These are phyloP conservation scores for Microctenopoma lineatum DNA, from an alignment of 2,797 vertebrate species.

Conservation along the genomic window DNA sequence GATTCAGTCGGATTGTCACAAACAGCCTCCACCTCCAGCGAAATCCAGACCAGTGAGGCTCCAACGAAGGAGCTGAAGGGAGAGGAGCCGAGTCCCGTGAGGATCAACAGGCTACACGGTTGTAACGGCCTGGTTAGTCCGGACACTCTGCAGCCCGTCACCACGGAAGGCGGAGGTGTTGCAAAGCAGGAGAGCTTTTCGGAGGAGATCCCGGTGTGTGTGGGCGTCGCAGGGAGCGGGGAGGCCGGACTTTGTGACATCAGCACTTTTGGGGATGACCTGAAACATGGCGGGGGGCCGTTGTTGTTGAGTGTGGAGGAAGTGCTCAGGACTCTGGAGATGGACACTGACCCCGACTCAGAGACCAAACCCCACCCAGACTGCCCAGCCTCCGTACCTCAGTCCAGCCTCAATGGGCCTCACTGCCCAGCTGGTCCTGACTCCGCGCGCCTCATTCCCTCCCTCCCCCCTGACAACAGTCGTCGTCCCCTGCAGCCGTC, in stretches of 20 bases:
- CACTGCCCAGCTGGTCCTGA: conserved; percentile 79
- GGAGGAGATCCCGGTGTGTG: conserved; percentile 88
- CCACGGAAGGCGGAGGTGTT: conserved; percentile 76
- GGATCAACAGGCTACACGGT: conserved; percentile 90
- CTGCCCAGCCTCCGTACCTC: conserved; percentile 74
- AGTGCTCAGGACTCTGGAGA: conserved; percentile 95
- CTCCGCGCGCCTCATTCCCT: conserved; percentile 73
- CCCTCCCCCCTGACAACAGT: conserved; percentile 71
- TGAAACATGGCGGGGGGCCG: conserved; percentile 90
- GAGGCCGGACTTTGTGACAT: conserved; percentile 88
- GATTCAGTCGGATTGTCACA: conserved; percentile 65
- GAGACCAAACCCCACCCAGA: conserved; percentile 57
- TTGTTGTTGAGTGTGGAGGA: conserved; percentile 96
- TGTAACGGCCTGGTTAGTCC: conserved; percentile 90
- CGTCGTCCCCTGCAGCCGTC: conserved; percentile 81
- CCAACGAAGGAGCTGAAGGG: conserved; percentile 78
- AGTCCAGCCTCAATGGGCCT: conserved; percentile 87
- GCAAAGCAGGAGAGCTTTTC: conserved; percentile 89
- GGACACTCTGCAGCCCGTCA: conserved; percentile 81
- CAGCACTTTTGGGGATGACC: conserved; percentile 89
- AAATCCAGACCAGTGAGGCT: conserved; percentile 65
- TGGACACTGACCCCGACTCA: conserved; percentile 86
- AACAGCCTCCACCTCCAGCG: conserved; percentile 83
- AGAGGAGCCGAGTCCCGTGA: conserved; percentile 78
- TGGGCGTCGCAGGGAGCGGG: conserved; percentile 81